These are phyloP conservation scores for Cremastobaeus sp. DNA, from an alignment of 2,888 invertebrate genomes.

Conservation along the genomic window DNA sequence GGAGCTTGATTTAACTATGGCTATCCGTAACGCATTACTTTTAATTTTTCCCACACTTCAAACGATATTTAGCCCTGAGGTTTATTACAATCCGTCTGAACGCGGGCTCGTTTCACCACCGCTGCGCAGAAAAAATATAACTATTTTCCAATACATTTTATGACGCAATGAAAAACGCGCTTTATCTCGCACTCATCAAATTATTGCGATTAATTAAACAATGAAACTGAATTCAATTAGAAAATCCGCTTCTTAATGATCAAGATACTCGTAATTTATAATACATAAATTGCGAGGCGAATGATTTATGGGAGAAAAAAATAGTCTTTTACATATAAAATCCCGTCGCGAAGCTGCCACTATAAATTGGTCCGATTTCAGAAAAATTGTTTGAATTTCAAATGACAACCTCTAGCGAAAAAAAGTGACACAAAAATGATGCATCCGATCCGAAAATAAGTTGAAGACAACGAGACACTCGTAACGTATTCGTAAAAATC, in stretches of 20 bases:
- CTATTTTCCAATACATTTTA: neutral
- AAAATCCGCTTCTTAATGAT: no score
- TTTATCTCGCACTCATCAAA: constrained; percentile 12
- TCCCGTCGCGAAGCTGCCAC: no score
- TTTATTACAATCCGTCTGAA: constrained; percentile 21
- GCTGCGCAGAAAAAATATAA: neutral
- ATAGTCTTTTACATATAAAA: neutral
- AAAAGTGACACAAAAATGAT: neutral
- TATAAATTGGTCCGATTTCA: no score
- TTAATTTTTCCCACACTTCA: constrained; percentile 33
- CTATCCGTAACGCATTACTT: constrained; percentile 28
- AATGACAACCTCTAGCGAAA: no score
- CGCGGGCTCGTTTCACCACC: constrained; percentile 1
- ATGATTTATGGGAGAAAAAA: neutral
- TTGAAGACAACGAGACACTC: neutral
- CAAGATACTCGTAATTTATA: neutral
- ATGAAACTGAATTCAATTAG: neutral
- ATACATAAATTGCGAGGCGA: neutral
- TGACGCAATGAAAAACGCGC: neutral
- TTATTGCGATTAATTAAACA: neutral
- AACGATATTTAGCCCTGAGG: constrained; percentile 12
- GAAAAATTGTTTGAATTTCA: no score
- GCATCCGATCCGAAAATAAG: neutral
- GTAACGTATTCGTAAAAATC: constrained; percentile 44
- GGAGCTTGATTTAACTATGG: no score